Conservation (phyloP, 2,113 vertebrate genomes). For the Addax nasomaculatus region DNA sequence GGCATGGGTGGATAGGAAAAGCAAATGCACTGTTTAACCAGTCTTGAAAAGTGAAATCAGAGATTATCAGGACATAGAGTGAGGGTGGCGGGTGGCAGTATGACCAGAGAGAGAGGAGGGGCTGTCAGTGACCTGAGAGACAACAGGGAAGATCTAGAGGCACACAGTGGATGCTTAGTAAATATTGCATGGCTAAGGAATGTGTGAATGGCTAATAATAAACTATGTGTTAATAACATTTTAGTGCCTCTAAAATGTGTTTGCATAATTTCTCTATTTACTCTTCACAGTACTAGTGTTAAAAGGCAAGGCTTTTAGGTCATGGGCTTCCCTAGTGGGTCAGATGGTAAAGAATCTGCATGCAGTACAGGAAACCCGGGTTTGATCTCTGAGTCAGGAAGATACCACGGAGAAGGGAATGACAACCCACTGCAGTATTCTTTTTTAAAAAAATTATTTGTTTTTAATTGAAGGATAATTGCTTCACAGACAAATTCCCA, state of each 20-base stretch:
- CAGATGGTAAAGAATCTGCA: background rate
- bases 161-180: background rate
- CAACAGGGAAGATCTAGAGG: background rate
- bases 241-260: background rate
- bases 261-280: background rate
- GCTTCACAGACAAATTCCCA: background rate
- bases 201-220: background rate
- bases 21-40: background rate
- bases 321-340: background rate
- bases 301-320: background rate
- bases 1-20: background rate
- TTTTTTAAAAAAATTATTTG: background rate
- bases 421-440: background rate
- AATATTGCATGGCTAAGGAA: background rate
- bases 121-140: background rate
- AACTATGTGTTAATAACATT: background rate
- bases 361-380: background rate
- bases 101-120: background rate
- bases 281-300: background rate
- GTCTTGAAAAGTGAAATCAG: background rate
- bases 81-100: background rate
- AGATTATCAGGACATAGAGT: background rate
- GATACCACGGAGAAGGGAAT: background rate
- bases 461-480: background rate
- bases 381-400: background rate